Conservation (phyloP, 2,888 invertebrate genomes). For the Nymphalis polychloros region DNA sequence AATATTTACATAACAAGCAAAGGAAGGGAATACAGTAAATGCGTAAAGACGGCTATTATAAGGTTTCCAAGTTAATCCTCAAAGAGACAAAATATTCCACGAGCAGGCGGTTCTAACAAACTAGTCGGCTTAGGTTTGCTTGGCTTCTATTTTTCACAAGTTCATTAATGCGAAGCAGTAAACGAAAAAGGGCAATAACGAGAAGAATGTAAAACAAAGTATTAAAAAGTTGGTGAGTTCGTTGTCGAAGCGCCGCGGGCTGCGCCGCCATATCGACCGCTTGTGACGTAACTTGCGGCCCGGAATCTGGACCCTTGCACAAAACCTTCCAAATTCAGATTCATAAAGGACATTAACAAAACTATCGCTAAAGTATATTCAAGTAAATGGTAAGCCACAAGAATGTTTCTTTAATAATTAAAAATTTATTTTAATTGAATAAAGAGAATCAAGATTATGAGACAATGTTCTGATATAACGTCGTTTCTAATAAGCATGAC, state of each 20-base stretch:
- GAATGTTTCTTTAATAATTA: too few relatives aligned
- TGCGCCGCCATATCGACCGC: constrained; percentile 62
- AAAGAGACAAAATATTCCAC: constrained; percentile 14
- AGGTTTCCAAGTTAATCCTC: constrained; percentile 16
- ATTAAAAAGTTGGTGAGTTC: constrained; percentile 59
- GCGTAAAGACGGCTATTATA: constrained; percentile 1
- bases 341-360: not conserved
- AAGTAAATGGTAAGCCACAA: too few relatives aligned
- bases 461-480: too few relatives aligned
- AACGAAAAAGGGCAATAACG: constrained; percentile 41
- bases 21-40: constrained; percentile 4
- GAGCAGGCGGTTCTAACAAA: constrained; percentile 4
- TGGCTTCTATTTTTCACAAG: constrained; percentile 20
- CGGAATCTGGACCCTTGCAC: constrained; percentile 33
- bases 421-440: too few relatives aligned
- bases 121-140: constrained; percentile 1
- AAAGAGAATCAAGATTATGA: too few relatives aligned
- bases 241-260: constrained; percentile 51
- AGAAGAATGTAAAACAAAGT: constrained; percentile 51
- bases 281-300: constrained; percentile 60
- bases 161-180: constrained; percentile 30
- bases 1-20: not conserved
- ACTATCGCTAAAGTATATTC: too few relatives aligned
- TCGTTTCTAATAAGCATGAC: too few relatives aligned
- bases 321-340: constrained; percentile 29